Evolutionary conservation across 2,888 invertebrate species (phyloP), one percentile per base, ranked within the genome.

Genomic region (Nemapogon koenigi): DNA sequence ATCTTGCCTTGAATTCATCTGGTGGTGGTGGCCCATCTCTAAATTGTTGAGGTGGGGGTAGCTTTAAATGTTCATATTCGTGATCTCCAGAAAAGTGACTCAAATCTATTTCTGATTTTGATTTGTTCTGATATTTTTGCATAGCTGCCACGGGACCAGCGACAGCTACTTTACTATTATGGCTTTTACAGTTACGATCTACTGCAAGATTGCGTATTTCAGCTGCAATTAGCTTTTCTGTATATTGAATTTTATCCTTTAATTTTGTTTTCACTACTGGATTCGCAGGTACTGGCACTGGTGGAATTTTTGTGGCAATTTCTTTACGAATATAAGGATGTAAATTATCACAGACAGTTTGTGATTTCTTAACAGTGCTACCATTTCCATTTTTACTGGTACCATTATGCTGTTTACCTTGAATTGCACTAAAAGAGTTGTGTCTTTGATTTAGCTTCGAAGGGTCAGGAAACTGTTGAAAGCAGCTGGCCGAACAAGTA

Each of bases 21-120:
- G 89, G 90, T 6, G 90, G 90, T 27, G 89, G 86, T 14, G 89
- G 87, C 35, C 86, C 86, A 64, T 91, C 91, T 59, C 90, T 84
- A 54, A 92, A 92, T 66, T 91, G 90, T 55, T 90, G 89, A 2
- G 92, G 92, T 1, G 92, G 92, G 17, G 90, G 91, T 42, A 88
- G 63, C 17, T 83, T 72, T 1, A 89, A 81, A 53, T 89, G 86
- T 49, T 90, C 89, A 52, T 88, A 86, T 27, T 85, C 84, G 58
- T 81, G 83, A 47, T 83, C 80, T 35, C 76, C 76, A n/a, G 55
- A 49, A 38, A 81, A 70, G 47, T 79, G 81, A 25, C 81, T 75
- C 16, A 85, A 62, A 52, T 85, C 80, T 17, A 85, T 64, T 51
- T 83, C 84, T 8, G 85, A 85, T 53, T 72, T 83, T 2, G 84